Conservation (phyloP, 2,113 vertebrate genomes). For the Oncorhynchus keta region DNA sequence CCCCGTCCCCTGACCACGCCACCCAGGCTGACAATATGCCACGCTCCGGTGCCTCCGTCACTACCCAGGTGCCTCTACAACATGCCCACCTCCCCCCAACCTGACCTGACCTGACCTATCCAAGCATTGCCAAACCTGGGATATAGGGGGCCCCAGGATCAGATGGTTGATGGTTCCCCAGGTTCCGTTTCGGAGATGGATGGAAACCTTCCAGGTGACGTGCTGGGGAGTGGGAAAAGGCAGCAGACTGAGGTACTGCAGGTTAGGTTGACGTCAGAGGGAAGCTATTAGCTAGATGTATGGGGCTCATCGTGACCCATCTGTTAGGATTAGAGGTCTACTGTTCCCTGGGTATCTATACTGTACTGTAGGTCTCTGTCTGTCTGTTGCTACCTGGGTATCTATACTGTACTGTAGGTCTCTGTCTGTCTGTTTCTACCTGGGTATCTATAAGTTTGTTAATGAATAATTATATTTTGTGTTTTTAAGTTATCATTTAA, state of each 20-base stretch:
- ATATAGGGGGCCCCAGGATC: neutral
- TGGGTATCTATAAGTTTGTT: too few relatives aligned
- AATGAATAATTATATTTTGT: too few relatives aligned
- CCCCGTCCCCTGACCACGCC: neutral
- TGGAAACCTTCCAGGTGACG: neutral
- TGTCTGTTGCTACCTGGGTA: too few relatives aligned
- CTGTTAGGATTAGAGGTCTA: conserved; percentile 34
- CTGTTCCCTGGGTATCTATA: conserved; percentile 19
- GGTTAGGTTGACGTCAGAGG: conserved; percentile 29
- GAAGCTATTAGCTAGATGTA: conserved; percentile 29
- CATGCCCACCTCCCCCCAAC: too few relatives aligned
- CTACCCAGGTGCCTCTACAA: neutral
- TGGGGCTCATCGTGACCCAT: conserved; percentile 35
- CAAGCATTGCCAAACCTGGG: neutral
- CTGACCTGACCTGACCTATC: neutral
- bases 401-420: too few relatives aligned
- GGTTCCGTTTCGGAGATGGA: neutral
- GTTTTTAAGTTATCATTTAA: too few relatives aligned
- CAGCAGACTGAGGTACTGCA: conserved; percentile 4
- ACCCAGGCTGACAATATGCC: neutral
- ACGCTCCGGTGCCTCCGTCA: neutral
- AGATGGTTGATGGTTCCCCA: neutral
- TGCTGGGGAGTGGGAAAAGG: neutral
- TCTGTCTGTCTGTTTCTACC: too few relatives aligned
- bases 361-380: too few relatives aligned